These are phyloP conservation scores for Chloroceryle inda DNA, from an alignment of 2,797 vertebrate genomes.

Conservation along the genomic window DNA sequence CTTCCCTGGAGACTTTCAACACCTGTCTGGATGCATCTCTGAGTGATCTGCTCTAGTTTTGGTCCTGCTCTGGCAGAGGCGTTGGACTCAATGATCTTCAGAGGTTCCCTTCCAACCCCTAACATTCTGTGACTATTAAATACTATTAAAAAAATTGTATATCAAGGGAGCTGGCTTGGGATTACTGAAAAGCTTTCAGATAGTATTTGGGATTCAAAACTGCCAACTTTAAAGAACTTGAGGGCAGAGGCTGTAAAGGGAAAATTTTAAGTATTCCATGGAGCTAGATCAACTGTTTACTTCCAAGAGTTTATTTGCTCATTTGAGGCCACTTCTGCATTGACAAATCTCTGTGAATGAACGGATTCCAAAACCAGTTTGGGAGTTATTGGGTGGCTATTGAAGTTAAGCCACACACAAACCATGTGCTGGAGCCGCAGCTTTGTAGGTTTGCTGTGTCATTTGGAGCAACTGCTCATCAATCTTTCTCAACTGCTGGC, in stretches of 20 bases:
- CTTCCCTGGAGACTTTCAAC: too few species aligned
- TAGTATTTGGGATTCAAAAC: background rate
- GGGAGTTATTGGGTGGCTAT: slow-evolving; percentile 20
- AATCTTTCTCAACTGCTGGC: background rate
- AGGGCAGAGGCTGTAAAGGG: background rate
- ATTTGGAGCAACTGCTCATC: background rate
- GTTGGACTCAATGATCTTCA: too few species aligned
- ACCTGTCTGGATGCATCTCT: too few species aligned
- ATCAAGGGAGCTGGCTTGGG: background rate
- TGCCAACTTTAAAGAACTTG: background rate
- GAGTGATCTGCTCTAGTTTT: too few species aligned
- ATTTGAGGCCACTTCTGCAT: background rate
- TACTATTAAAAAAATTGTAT: background rate
- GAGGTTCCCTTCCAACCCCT: too few species aligned
- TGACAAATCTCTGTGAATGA: slow-evolving; percentile 26
- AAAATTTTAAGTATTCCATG: background rate
- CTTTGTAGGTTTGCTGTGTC: slow-evolving; percentile 35
- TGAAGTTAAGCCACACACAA: slow-evolving; percentile 16
- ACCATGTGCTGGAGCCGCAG: background rate
- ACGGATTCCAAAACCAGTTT: slow-evolving; percentile 30
- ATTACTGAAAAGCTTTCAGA: background rate
- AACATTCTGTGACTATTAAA: background rate
- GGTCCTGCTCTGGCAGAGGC: too few species aligned
- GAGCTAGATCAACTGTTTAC: background rate
- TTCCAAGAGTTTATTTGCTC: slow-evolving; percentile 8